phyloP scores from a whole-genome alignment of 2,888 invertebrate genomes.

The Autographa gamma region DNA sequence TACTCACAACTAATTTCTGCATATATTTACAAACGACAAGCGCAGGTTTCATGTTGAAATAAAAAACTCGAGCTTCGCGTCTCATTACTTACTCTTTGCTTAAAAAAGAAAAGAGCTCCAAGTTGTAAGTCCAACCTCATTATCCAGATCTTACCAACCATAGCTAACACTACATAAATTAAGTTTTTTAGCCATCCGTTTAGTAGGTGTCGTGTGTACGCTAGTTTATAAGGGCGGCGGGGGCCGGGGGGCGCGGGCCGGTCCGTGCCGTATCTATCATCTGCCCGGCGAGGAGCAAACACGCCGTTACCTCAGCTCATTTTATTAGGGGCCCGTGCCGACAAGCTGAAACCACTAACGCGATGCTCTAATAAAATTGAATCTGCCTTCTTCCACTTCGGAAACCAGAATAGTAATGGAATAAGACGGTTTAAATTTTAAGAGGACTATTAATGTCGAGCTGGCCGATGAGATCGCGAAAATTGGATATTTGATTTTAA shows the following conservation, averaged over 20 bases:
- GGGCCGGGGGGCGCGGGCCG: slow-evolving; percentile 56
- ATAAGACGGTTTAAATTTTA: slow-evolving; percentile 43
- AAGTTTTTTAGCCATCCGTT: slow-evolving; percentile 59
- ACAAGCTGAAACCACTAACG: slow-evolving; percentile 69
- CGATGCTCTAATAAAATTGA: slow-evolving; percentile 75
- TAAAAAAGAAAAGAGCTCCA: neutral
- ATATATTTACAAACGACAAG: neutral
- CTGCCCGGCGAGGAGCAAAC: slow-evolving; percentile 80
- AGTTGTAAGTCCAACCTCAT: neutral
- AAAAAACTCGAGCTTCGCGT: neutral
- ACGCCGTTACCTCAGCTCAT: slow-evolving; percentile 84
- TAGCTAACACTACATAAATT: slow-evolving; percentile 55
- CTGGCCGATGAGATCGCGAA: neutral
- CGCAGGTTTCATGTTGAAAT: neutral
- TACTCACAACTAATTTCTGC: no score
- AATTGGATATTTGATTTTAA: slow-evolving; percentile 7
- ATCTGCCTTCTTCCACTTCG: slow-evolving; percentile 66
- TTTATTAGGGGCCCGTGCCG: slow-evolving; percentile 83
- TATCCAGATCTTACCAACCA: slow-evolving; percentile 10
- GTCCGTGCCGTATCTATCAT: slow-evolving; percentile 87
- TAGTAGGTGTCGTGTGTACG: slow-evolving; percentile 67
- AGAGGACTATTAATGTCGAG: slow-evolving; percentile 5
- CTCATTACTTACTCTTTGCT: neutral
- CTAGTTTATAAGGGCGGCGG: slow-evolving; percentile 78
- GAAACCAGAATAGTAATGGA: slow-evolving; percentile 56